These are phyloP conservation scores for Lates japonicus DNA, from an alignment of 2,797 vertebrate genomes.

Conservation along the genomic window DNA sequence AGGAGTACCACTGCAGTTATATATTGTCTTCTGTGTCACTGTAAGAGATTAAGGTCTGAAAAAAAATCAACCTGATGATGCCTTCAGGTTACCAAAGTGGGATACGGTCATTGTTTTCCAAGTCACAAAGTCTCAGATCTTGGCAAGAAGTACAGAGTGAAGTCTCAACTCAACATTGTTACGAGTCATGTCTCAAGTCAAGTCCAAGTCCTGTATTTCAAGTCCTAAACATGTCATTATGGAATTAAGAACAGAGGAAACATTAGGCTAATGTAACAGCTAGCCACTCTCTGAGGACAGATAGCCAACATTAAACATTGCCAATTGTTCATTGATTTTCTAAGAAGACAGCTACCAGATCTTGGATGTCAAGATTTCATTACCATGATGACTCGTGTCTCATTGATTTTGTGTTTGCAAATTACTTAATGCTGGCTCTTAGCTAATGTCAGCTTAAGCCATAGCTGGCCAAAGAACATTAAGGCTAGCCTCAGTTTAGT, in stretches of 20 bases:
- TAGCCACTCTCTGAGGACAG: not conserved
- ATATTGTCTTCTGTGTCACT: not conserved
- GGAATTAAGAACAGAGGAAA: not conserved
- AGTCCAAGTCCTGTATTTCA: not conserved
- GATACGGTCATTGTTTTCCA: not conserved
- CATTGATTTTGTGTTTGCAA: not conserved
- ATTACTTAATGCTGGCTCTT: not conserved
- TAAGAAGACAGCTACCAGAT: not conserved
- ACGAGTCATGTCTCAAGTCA: not conserved
- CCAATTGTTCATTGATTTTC: not conserved
- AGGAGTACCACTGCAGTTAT: not conserved
- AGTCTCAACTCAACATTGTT: not conserved
- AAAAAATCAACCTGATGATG: not conserved
- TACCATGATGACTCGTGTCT: not conserved
- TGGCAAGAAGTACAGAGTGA: not conserved
- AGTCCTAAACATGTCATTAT: not conserved
- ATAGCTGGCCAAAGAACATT: not conserved
- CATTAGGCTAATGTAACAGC: not conserved
- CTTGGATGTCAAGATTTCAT: not conserved
- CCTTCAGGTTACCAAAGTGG: not conserved
- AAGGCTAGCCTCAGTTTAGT: not conserved
- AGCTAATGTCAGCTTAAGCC: not conserved
- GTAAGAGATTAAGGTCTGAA: not conserved
- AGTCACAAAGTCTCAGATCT: not conserved
- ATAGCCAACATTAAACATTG: not conserved